These are phyloP conservation scores for Halocaridina rubra DNA, from an alignment of 2,888 invertebrate species.

Conservation along the genomic window DNA sequence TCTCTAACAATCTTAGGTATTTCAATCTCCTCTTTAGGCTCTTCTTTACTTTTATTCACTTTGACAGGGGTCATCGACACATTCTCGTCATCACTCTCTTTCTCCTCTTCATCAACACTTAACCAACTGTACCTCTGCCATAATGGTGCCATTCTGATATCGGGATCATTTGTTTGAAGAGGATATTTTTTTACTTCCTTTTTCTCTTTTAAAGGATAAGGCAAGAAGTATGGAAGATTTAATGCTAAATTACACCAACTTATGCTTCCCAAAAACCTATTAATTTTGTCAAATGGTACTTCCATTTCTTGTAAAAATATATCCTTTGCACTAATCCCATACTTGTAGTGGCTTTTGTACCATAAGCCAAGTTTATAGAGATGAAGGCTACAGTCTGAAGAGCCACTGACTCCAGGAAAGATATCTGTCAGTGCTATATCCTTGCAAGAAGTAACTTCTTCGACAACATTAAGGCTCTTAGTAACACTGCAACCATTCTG, in stretches of 20 bases:
- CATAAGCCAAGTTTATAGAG: too few relatives aligned
- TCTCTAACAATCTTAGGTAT: slow-evolving; percentile 11
- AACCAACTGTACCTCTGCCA: slow-evolving; percentile 53
- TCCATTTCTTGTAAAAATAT: too few relatives aligned
- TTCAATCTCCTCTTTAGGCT: background rate
- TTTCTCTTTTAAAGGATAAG: slow-evolving; percentile 16
- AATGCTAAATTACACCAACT: slow-evolving; percentile 23
- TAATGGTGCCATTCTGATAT: slow-evolving; percentile 18
- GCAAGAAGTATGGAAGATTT: slow-evolving; percentile 36
- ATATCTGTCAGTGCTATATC: too few relatives aligned
- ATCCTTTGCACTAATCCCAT: too few relatives aligned
- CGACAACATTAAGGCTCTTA: too few relatives aligned
- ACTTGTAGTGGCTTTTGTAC: too few relatives aligned
- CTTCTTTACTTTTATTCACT: background rate
- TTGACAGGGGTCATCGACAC: background rate
- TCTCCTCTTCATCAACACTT: slow-evolving; percentile 31
- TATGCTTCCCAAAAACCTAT: too few relatives aligned
- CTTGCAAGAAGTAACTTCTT: too few relatives aligned
- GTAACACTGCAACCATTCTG: too few relatives aligned
- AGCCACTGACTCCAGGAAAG: too few relatives aligned
- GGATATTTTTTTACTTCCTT: slow-evolving; percentile 29
- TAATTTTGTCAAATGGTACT: too few relatives aligned
- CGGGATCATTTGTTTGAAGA: slow-evolving; percentile 34
- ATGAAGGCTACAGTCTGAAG: too few relatives aligned
- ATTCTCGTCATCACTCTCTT: background rate